phyloP scores from a whole-genome alignment of 2,888 invertebrate species.

The Conistra vaccinii region DNA sequence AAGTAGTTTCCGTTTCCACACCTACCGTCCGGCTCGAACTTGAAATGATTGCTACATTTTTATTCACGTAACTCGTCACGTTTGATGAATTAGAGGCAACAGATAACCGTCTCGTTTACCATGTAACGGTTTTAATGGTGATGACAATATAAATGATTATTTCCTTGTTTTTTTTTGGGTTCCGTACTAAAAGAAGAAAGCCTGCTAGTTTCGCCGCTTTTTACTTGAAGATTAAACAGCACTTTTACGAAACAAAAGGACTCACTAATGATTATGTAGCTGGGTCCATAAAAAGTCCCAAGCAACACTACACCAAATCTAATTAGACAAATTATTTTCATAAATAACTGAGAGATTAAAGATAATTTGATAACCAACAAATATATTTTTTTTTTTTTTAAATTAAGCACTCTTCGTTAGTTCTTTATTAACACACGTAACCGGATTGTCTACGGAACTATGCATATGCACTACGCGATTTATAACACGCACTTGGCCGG shows the following conservation, averaged over 20 bases:
- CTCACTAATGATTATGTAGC: not conserved
- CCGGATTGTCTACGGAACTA: not conserved
- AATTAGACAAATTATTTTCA: not conserved
- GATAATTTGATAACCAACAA: too few species aligned
- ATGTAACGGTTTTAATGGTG: slow-evolving; percentile 32
- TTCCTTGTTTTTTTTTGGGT: slow-evolving; percentile 4
- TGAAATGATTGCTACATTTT: slow-evolving; percentile 65
- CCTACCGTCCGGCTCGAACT: slow-evolving; percentile 50
- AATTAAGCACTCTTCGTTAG: not conserved
- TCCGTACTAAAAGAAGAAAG: not conserved
- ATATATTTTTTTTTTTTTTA: too few species aligned
- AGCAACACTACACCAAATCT: not conserved
- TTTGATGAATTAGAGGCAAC: slow-evolving; percentile 47
- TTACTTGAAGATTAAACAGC: not conserved
- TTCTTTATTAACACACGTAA: not conserved
- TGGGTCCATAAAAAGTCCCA: not conserved
- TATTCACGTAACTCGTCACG: slow-evolving; percentile 59
- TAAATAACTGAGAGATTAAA: too few species aligned
- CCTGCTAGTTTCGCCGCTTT: not conserved
- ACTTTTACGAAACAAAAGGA: not conserved
- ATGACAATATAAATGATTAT: slow-evolving; percentile 26
- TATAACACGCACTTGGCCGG: not conserved
- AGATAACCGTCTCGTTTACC: slow-evolving; percentile 32
- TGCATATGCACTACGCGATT: not conserved
- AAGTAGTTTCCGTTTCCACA: slow-evolving; percentile 62